Evolutionary conservation across 2,888 invertebrate genomes (phyloP).

Genomic region (Netelia melanura): DNA sequence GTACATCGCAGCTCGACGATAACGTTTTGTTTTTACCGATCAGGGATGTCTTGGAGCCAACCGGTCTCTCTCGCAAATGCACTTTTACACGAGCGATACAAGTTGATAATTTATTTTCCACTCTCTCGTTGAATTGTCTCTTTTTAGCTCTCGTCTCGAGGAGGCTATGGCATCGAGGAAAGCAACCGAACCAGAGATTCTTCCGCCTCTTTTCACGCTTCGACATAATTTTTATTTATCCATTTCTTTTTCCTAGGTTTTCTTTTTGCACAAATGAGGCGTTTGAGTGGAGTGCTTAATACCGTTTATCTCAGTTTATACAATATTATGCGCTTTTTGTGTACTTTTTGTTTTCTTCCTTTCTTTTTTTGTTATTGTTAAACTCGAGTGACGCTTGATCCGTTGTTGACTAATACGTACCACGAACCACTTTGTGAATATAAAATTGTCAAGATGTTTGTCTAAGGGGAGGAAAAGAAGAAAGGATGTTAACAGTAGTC

Average conservation of each 20-base stretch:
- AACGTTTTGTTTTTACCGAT: neutral
- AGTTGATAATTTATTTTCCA: constrained; percentile 17
- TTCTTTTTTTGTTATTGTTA: neutral
- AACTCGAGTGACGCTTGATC: constrained; percentile 56
- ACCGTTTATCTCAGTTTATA: constrained; percentile 32
- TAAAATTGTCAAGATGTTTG: neutral
- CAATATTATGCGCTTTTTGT: constrained; percentile 34
- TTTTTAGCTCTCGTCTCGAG: constrained; percentile 39
- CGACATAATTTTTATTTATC: constrained; percentile 32
- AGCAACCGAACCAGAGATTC: constrained; percentile 27
- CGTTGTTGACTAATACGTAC: constrained; percentile 29
- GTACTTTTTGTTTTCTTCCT: neutral
- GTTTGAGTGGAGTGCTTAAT: constrained; percentile 58
- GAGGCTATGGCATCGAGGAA: constrained; percentile 11
- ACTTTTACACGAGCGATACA: constrained; percentile 11
- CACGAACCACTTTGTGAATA: neutral
- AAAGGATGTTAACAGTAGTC: constrained; percentile 14
- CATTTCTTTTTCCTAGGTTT: constrained; percentile 53
- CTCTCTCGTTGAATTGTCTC: constrained; percentile 17
- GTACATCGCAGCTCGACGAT: constrained; percentile 26
- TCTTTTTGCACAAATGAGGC: constrained; percentile 33
- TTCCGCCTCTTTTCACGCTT: constrained; percentile 45
- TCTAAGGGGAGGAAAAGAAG: neutral
- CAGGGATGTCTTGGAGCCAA: neutral
- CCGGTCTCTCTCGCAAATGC: neutral